Conservation (phyloP, 2,797 vertebrate genomes). For the Sciurus vulgaris region DNA sequence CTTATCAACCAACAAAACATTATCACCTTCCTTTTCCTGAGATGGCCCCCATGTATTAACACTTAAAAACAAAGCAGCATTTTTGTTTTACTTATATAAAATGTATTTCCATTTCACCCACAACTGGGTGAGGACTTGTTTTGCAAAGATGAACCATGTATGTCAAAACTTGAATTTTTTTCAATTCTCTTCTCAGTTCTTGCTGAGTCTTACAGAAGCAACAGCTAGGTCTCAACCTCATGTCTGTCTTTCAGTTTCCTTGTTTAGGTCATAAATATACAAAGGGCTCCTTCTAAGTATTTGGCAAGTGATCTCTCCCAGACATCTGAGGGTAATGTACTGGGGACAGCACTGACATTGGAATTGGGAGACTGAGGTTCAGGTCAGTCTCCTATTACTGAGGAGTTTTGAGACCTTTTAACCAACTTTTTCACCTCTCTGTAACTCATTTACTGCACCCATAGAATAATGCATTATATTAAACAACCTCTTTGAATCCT, state of each 20-base stretch:
- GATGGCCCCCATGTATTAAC: neutral
- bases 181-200: neutral
- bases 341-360: neutral
- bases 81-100: neutral
- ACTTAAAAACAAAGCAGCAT: neutral
- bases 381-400: neutral
- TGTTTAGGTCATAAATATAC: no score
- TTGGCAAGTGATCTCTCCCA: neutral
- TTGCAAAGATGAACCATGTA: neutral
- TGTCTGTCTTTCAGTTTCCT: neutral
- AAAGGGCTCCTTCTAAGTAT: neutral
- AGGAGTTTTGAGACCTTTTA: neutral
- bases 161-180: neutral
- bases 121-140: neutral
- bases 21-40: neutral
- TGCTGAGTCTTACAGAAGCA: neutral
- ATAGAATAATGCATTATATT: neutral
- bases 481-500: neutral
- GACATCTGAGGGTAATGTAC: neutral
- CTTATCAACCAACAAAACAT: neutral
- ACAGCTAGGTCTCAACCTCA: fast-evolving
- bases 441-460: neutral
- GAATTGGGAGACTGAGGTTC: neutral
- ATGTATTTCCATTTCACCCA: neutral
- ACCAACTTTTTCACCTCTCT: neutral